A percentile compares a stretch with the other conserved stretches of the same genome.
phyloP scores from a whole-genome alignment of 92 coral and sea anemone species.

The Pocillopora grandis region DNA sequence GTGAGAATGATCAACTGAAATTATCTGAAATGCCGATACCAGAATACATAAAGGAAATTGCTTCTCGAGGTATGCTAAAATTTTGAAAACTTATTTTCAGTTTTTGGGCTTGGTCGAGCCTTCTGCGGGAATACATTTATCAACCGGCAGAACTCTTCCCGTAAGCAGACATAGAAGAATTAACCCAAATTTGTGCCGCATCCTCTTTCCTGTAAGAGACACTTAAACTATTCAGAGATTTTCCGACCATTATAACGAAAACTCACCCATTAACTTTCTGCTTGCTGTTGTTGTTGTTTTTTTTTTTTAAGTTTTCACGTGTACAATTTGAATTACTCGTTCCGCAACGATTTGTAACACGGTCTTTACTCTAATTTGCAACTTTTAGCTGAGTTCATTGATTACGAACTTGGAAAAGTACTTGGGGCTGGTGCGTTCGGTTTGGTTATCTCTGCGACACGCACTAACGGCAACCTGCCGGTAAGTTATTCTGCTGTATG shows the following conservation, averaged over 20 bases:
- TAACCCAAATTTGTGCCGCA: too few relatives aligned
- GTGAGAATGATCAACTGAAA: constrained; percentile 11
- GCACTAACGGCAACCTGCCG: constrained; percentile 17
- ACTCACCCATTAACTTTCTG: too few relatives aligned
- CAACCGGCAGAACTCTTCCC: neutral
- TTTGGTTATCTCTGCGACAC: constrained; percentile 20
- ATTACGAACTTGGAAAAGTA: constrained; percentile 5
- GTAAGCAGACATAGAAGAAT: too few relatives aligned
- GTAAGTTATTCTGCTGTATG: neutral
- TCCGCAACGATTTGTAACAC: neutral
- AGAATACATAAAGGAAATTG: neutral
- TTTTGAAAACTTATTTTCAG: too few relatives aligned
- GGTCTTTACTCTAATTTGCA: neutral
- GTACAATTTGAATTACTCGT: neutral
- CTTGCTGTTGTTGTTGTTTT: too few relatives aligned
- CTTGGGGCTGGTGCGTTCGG: constrained; percentile 29
- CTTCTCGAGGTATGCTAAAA: neutral
- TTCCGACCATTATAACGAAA: too few relatives aligned
- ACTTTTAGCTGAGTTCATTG: constrained; percentile 14
- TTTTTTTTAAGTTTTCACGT: neutral
- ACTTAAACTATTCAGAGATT: too few relatives aligned
- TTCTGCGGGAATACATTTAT: too few relatives aligned
- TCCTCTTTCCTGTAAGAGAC: too few relatives aligned
- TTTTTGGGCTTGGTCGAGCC: neutral
- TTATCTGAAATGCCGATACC: neutral